Conservation (phyloP, 1,140 invertebrate species). For the Venturia canescens region DNA sequence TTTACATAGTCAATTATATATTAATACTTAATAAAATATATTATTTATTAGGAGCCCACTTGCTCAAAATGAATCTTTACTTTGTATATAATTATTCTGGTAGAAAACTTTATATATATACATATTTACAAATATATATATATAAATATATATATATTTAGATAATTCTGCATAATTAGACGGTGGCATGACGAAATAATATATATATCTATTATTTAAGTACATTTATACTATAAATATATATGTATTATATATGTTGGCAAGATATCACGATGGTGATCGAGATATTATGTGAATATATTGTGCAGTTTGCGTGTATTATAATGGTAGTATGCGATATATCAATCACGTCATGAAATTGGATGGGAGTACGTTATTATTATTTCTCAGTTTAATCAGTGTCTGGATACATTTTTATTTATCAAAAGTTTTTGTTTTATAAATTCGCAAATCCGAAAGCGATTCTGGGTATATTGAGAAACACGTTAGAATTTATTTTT, state of each 20-base stretch:
- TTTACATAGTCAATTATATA: constrained; percentile 64
- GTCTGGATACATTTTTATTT: neutral
- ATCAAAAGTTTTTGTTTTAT: neutral
- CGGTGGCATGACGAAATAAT: constrained; percentile 55
- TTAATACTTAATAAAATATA: constrained; percentile 9
- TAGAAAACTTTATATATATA: constrained; percentile 17
- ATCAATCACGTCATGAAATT: constrained; percentile 4
- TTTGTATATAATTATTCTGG: constrained; percentile 54
- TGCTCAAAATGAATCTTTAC: constrained; percentile 54
- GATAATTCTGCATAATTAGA: constrained; percentile 41
- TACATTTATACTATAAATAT: constrained; percentile 56
- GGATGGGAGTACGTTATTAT: neutral
- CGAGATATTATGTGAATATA: neutral
- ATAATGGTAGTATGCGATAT: neutral
- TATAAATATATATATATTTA: constrained; percentile 50
- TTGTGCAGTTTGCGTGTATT: neutral
- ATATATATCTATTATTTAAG: constrained; percentile 62
- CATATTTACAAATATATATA: constrained; percentile 47
- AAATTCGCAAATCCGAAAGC: too few species aligned
- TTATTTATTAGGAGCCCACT: constrained; percentile 63
- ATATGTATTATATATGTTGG: neutral
- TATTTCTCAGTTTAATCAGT: neutral
- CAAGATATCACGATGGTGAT: neutral
- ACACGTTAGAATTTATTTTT: too few species aligned
- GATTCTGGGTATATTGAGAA: too few species aligned